phyloP scores from a whole-genome alignment of 1,140 invertebrate genomes.

The Cotesia chilonis region DNA sequence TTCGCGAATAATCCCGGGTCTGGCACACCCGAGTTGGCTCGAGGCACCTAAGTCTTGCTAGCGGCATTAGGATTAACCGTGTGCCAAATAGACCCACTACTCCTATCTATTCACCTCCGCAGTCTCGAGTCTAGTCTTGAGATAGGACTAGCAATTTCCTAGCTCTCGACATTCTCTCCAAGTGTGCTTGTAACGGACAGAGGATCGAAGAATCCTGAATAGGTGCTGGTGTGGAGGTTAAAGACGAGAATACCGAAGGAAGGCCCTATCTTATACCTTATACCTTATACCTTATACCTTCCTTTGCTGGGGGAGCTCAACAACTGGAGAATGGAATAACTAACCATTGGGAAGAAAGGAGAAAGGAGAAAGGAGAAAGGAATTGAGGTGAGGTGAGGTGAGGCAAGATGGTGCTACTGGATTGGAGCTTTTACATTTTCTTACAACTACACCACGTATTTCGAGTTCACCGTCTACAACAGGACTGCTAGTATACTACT shows the following conservation, averaged over 20 bases:
- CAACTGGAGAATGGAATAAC: too few relatives aligned
- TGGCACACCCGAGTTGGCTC: too few relatives aligned
- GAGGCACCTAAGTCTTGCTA: too few relatives aligned
- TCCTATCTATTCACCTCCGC: too few relatives aligned
- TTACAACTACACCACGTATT: slow-evolving; percentile 33
- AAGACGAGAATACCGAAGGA: too few relatives aligned
- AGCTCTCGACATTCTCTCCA: slow-evolving; percentile 33
- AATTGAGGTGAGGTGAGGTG: too few relatives aligned
- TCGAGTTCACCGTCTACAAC: slow-evolving; percentile 32
- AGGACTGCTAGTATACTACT: slow-evolving; percentile 38
- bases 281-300: too few relatives aligned
- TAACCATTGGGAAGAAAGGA: too few relatives aligned
- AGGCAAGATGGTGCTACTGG: background rate
- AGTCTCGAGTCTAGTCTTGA: background rate
- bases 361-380: too few relatives aligned
- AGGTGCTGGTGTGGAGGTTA: background rate
- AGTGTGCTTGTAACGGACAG: background rate
- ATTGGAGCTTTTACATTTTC: slow-evolving; percentile 32
- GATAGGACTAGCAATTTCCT: slow-evolving; percentile 28
- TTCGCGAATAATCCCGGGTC: background rate
- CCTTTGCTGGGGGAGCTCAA: too few relatives aligned
- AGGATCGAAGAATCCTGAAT: slow-evolving; percentile 21
- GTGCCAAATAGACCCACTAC: slow-evolving; percentile 6
- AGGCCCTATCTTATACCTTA: too few relatives aligned
- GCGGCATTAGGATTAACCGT: slow-evolving; percentile 1